Percentiles rank a stretch among this genome's conserved stretches.
Evolutionary conservation across 2,888 invertebrate species (phyloP).

Genomic region (Celastrina argiolus): DNA sequence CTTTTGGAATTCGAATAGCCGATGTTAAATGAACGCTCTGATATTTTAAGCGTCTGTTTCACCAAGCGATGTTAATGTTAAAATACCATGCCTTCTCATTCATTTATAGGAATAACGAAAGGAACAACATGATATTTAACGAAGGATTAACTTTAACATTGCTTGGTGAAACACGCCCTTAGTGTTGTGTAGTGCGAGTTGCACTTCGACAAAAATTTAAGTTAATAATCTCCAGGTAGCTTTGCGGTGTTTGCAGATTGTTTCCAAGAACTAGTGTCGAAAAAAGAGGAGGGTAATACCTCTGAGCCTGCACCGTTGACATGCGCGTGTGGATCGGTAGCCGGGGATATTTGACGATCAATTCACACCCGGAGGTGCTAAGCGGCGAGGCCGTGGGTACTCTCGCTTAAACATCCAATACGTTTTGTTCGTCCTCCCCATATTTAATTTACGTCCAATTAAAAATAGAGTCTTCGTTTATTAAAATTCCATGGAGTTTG

Average conservation of each 20-base stretch:
- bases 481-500: neutral
- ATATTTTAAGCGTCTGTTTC: no score
- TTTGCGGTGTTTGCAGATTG: neutral
- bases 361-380: conserved; percentile 54
- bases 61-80: no score
- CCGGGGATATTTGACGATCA: conserved; percentile 47
- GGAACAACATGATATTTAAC: no score
- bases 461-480: conserved; percentile 13
- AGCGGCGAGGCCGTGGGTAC: conserved; percentile 34
- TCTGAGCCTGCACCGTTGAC: conserved; percentile 23
- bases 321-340: conserved; percentile 43
- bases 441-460: conserved; percentile 16
- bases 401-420: conserved; percentile 23
- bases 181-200: no score
- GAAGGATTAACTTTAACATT: no score
- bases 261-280: neutral
- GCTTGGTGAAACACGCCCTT: no score
- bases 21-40: neutral
- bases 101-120: no score
- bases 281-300: neutral
- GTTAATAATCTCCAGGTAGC: neutral
- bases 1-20: neutral
- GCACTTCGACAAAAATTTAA: no score
- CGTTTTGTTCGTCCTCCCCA: conserved; percentile 7
- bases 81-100: no score